A percentile compares a stretch with the other conserved stretches of the same genome.
Conservation (phyloP, 2,888 invertebrate species). For the Chymomyza caudatula region DNA sequence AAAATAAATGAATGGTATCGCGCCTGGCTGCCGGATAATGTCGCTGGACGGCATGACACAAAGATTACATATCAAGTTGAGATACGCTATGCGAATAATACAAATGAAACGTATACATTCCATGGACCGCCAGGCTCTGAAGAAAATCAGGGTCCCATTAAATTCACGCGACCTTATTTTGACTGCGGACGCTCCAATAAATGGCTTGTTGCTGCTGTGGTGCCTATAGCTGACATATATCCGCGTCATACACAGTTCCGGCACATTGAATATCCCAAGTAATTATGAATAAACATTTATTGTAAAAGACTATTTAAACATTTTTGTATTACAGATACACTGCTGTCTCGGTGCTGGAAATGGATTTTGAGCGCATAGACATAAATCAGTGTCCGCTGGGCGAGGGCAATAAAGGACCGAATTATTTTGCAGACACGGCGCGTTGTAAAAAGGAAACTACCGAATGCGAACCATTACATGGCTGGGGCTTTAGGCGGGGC, state of each 20-base stretch:
- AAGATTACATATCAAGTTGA: constrained; percentile 96
- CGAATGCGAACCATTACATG: constrained; percentile 97
- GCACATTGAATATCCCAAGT: constrained; percentile 96
- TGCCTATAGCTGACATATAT: constrained; percentile 96
- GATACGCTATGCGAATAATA: constrained; percentile 95
- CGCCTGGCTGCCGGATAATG: constrained; percentile 93
- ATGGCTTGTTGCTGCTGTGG: constrained; percentile 96
- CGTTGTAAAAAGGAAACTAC: constrained; percentile 94
- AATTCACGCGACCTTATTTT: constrained; percentile 96
- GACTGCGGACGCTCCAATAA: constrained; percentile 97
- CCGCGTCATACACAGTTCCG: constrained; percentile 95
- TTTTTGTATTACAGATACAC: constrained; percentile 83
- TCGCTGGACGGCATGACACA: constrained; percentile 89
- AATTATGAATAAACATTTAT: constrained; percentile 56
- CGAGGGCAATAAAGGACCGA: constrained; percentile 91
- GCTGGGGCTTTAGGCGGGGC: constrained; percentile 96
- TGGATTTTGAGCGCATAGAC: constrained; percentile 97
- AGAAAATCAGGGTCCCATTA: constrained; percentile 94
- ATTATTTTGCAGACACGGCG: constrained; percentile 92
- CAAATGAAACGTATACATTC: constrained; percentile 97
- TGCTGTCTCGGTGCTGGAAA: constrained; percentile 93
- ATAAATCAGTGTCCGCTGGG: constrained; percentile 97
- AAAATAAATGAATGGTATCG: constrained; percentile 96
- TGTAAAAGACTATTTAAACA: neutral
- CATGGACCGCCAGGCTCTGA: constrained; percentile 95